Percentiles rank a stretch among this genome's conserved stretches.
Evolutionary conservation across 1,140 invertebrate species (phyloP).

Genomic region (Musca vetustissima): DNA sequence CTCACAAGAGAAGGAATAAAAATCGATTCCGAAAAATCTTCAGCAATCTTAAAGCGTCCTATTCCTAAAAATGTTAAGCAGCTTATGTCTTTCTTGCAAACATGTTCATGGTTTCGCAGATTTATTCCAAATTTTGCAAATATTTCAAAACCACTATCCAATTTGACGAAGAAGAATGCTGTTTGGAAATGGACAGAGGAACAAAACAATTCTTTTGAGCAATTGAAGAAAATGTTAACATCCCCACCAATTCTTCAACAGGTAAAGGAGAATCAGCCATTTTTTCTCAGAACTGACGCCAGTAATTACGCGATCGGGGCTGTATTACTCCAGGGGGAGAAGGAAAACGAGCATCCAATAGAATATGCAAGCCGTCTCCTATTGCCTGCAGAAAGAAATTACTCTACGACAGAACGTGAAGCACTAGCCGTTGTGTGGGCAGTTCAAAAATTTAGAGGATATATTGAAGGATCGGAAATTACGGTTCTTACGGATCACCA

Average conservation of each 20-base stretch:
- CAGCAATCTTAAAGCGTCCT: neutral
- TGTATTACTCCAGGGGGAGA: slow-evolving; percentile 35
- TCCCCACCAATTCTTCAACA: slow-evolving; percentile 35
- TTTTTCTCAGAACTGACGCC: slow-evolving; percentile 38
- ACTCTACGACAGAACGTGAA: slow-evolving; percentile 56
- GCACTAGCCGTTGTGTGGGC: slow-evolving; percentile 58
- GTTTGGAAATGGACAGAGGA: slow-evolving; percentile 37
- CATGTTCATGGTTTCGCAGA: slow-evolving; percentile 49
- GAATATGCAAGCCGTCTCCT: slow-evolving; percentile 55
- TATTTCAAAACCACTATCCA: slow-evolving; percentile 48
- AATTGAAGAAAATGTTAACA: slow-evolving; percentile 33
- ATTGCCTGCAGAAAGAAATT: slow-evolving; percentile 55
- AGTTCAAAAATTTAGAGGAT: slow-evolving; percentile 54
- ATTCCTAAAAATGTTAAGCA: slow-evolving; percentile 32
- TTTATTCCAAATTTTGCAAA: slow-evolving; percentile 52
- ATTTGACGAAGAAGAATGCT: slow-evolving; percentile 43
- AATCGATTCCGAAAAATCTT: slow-evolving; percentile 13
- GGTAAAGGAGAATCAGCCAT: slow-evolving; percentile 28
- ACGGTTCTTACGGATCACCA: slow-evolving; percentile 58
- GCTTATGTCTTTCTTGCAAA: slow-evolving; percentile 41
- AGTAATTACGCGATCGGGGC: slow-evolving; percentile 41
- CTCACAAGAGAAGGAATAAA: slow-evolving; percentile 12
- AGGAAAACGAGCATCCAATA: slow-evolving; percentile 32
- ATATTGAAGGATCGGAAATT: slow-evolving; percentile 50
- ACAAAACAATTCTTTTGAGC: slow-evolving; percentile 34